Percentiles rank a stretch among this genome's conserved stretches.
Evolutionary conservation across 2,888 invertebrate genomes (phyloP).

Genomic region (Lysandra coridon): DNA sequence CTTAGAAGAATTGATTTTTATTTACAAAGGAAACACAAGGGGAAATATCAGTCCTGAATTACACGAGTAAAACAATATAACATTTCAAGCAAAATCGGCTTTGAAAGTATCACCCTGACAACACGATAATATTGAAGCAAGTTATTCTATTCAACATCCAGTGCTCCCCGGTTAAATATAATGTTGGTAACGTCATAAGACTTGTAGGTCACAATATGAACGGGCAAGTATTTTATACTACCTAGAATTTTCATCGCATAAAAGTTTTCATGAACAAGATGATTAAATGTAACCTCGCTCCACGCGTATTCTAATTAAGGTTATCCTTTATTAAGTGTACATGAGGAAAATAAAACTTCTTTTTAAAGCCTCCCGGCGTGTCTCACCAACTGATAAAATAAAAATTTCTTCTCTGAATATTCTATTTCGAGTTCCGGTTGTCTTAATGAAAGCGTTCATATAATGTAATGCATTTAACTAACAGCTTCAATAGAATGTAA

Average conservation of each 20-base stretch:
- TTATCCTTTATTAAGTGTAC: slow-evolving; percentile 41
- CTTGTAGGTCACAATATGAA: neutral
- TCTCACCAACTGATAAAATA: slow-evolving; percentile 22
- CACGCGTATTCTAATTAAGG: slow-evolving; percentile 44
- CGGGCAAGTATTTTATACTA: slow-evolving; percentile 25
- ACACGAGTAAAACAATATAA: neutral
- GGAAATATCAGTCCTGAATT: neutral
- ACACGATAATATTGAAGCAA: neutral
- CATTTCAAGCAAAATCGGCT: neutral
- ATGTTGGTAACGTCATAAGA: slow-evolving; percentile 1
- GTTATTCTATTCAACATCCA: neutral
- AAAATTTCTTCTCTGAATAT: slow-evolving; percentile 2
- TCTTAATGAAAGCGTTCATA: neutral
- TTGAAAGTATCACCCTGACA: neutral
- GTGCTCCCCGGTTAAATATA: neutral
- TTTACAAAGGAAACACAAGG: neutral
- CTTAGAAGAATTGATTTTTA: neutral
- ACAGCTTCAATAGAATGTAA: neutral
- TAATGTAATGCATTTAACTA: neutral
- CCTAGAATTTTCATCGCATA: slow-evolving; percentile 36
- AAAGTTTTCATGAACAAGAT: slow-evolving; percentile 37
- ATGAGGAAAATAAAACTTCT: slow-evolving; percentile 40
- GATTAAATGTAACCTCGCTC: slow-evolving; percentile 37
- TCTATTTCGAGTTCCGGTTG: neutral
- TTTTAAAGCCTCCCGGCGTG: slow-evolving; percentile 32